Conservation (phyloP, 2,797 vertebrate species). For the Alectoris magna region DNA sequence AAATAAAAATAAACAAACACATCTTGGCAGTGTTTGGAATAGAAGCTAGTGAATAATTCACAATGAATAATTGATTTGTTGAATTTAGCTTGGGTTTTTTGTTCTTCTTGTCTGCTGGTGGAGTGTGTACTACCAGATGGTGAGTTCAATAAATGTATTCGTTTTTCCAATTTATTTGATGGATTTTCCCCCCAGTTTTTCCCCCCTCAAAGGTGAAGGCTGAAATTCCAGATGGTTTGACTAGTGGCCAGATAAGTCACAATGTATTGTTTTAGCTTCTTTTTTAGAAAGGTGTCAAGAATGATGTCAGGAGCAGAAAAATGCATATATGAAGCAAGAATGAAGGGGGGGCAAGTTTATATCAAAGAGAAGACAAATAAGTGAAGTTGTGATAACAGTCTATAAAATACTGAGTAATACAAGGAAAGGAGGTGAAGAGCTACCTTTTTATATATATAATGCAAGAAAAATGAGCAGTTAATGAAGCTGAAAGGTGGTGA, state of each 20-base stretch:
- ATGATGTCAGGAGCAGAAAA: conserved; percentile 40
- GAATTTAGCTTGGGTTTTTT: conserved; percentile 51
- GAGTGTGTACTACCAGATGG: conserved; percentile 70
- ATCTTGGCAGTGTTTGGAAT: conserved; percentile 70
- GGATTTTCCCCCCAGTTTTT: background rate
- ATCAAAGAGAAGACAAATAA: conserved; percentile 40
- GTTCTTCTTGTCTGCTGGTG: conserved; percentile 33
- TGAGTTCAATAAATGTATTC: conserved; percentile 74
- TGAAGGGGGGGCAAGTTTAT: background rate
- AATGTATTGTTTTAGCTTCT: conserved; percentile 43
- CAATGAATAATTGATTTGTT: conserved; percentile 79
- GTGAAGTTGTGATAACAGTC: background rate
- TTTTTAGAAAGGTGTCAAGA: conserved; percentile 52
- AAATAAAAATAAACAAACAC: conserved; percentile 77
- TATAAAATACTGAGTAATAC: conserved; percentile 11
- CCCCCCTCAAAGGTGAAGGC: conserved; percentile 49
- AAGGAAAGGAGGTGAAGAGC: background rate
- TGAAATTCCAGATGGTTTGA: conserved; percentile 69
- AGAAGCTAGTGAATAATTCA: conserved; percentile 77
- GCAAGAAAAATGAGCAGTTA: conserved; percentile 48
- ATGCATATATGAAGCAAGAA: background rate
- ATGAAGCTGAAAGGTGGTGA: conserved; percentile 66
- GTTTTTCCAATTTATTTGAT: conserved; percentile 75
- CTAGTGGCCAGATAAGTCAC: conserved; percentile 64
- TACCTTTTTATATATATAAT: background rate